Percentiles rank a stretch among this genome's conserved stretches.
These are phyloP conservation scores for Lophius americanus DNA, from an alignment of 2,797 vertebrate species.

Conservation along the genomic window DNA sequence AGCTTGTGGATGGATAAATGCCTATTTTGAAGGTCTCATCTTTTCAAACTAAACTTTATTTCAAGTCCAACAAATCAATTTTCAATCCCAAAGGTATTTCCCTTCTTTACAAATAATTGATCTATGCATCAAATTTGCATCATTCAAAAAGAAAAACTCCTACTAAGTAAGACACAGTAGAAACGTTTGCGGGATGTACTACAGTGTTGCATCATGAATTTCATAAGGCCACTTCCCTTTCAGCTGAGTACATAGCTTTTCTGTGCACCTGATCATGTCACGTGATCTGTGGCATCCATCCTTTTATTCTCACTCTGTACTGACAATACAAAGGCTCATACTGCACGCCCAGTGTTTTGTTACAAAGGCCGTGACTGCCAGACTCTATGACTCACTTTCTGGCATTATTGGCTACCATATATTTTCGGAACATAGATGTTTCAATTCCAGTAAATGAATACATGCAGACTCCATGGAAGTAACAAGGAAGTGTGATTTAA, in stretches of 20 bases:
- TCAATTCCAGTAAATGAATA: constrained; percentile 18
- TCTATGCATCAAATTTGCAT: neutral
- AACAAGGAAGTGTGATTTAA: constrained; percentile 7
- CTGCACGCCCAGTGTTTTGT: constrained; percentile 33
- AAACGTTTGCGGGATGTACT: constrained; percentile 3
- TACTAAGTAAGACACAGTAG: neutral
- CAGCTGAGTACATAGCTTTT: constrained; percentile 9
- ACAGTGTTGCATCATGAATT: neutral
- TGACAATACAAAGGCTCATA: constrained; percentile 51
- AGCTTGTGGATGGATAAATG: neutral
- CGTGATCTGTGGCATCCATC: constrained; percentile 24
- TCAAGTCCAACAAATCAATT: neutral
- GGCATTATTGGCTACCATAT: constrained; percentile 30
- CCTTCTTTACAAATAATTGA: neutral
- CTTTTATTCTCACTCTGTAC: constrained; percentile 35
- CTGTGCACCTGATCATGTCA: constrained; percentile 12
- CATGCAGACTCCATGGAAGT: too few relatives aligned
- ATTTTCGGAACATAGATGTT: constrained; percentile 33
- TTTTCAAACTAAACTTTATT: neutral
- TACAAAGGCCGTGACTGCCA: constrained; percentile 29
- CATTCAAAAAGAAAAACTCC: neutral
- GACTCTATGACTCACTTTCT: constrained; percentile 52
- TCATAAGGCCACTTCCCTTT: constrained; percentile 8
- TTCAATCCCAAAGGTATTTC: neutral
- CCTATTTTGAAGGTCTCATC: neutral